phyloP scores from a whole-genome alignment of 2,113 vertebrate genomes.

The Nycticebus coucang region DNA sequence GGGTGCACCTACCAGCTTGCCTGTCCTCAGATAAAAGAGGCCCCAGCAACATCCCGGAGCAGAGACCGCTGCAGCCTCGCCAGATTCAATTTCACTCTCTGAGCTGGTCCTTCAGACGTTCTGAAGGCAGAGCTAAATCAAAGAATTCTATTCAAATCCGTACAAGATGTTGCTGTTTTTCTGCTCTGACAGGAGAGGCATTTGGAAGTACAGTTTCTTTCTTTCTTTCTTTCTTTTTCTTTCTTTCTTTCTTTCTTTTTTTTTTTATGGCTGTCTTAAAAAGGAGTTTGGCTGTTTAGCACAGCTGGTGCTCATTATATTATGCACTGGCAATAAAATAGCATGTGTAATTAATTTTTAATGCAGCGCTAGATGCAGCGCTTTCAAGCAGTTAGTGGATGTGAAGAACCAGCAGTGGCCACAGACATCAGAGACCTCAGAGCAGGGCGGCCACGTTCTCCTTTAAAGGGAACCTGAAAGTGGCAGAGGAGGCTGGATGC shows the following conservation, averaged over 20 bases:
- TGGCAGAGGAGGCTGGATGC: rapidly evolving
- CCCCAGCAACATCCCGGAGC: constrained; percentile 16
- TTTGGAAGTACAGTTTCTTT: constrained; percentile 89
- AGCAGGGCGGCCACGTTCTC: constrained; percentile 79
- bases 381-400: constrained; percentile 89
- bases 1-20: constrained; percentile 20
- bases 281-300: constrained; percentile 93
- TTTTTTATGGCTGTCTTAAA: constrained; percentile 94
- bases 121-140: constrained; percentile 88
- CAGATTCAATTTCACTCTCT: constrained; percentile 73
- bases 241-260: constrained; percentile 82
- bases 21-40: constrained; percentile 70
- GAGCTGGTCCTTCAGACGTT: constrained; percentile 84
- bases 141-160: constrained; percentile 88
- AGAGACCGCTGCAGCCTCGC: constrained; percentile 74
- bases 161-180: constrained; percentile 89
- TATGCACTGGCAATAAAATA: constrained; percentile 95
- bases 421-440: constrained; percentile 82
- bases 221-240: constrained; percentile 62
- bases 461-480: constrained; percentile 67
- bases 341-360: constrained; percentile 97
- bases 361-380: constrained; percentile 89
- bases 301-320: constrained; percentile 95
- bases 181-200: constrained; percentile 88
- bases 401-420: constrained; percentile 82